Evolutionary conservation across 2,113 vertebrate genomes (phyloP), one percentile per base, ranked within the genome.

Genomic region (Coturnix japonica): DNA sequence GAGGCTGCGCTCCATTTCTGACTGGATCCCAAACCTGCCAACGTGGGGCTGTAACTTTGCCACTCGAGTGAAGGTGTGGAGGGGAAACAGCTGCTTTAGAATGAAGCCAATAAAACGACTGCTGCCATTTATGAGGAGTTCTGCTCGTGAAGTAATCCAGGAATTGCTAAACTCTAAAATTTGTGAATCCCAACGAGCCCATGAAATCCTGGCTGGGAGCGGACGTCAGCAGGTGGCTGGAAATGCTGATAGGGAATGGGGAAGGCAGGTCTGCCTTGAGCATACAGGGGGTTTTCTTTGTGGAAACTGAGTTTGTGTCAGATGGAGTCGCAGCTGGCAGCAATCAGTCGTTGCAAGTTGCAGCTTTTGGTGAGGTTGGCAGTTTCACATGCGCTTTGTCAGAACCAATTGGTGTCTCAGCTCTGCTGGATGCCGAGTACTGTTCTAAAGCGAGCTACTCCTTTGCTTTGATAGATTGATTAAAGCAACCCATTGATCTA

Each of bases 201-300:
- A 77, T 94, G 81, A 93, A 95, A 77, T 76, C 31, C 91, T 94
- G 81, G 86, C 91, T 91, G 61, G 67, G 54, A 85, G 31, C 8
- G 6, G 2, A 25, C 41, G 86, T 80, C 89, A 85, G 89, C 92
- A 97, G 94, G 88, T 96, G 94, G 81, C 87, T 96, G 56, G 77
- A 86, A 95, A 88, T 81, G 92, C 81, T 93, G 90, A 86, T 65
- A 86, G 71, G 84, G 43, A 87, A 18, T 31, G 46, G 59, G 78
- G 85, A 93, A 79, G 70, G 73, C 90, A 94, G 72, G 81, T 82
- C 64, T 89, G 90, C 57, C 63, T 77, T 77, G 89, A 87, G 46
- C 76, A 77, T 85, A 51, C 12, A 15, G 53, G 89, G 85, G 60
- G 71, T 87, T 93, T 93, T 74, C 87, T 89, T 91, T 87, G 87